Percentiles rank a stretch among this genome's conserved stretches.
Conservation (phyloP, 2,888 invertebrate species). For the Limulus polyphemus region DNA sequence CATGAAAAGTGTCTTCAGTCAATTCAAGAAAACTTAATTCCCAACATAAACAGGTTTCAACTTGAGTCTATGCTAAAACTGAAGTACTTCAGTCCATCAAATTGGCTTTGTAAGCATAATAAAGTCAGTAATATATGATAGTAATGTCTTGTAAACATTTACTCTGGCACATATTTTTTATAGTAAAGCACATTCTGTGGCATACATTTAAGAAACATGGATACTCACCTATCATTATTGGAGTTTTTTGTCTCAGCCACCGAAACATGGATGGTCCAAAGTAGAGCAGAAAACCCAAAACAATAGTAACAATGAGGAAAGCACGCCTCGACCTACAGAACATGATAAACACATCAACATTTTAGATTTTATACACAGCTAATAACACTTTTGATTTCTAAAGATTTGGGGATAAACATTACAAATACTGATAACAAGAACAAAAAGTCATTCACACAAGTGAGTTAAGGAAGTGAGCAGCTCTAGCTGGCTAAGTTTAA, state of each 20-base stretch:
- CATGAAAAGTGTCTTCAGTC: no score
- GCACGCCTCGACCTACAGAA: slow-evolving; percentile 22
- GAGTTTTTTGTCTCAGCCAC: slow-evolving; percentile 43
- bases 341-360: not conserved
- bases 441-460: no score
- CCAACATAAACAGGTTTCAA: no score
- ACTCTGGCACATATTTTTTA: not conserved
- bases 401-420: no score
- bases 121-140: not conserved
- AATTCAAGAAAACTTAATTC: no score
- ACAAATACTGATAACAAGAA: no score
- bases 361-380: no score
- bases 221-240: slow-evolving; percentile 28
- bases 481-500: no score
- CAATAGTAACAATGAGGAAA: slow-evolving; percentile 18
- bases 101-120: not conserved
- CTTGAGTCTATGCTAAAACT: slow-evolving; percentile 1
- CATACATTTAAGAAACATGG: not conserved
- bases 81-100: not conserved
- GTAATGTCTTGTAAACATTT: no score
- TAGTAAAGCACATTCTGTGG: not conserved
- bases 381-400: no score
- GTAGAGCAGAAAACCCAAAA: slow-evolving; percentile 45
- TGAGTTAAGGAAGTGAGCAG: no score
- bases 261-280: slow-evolving; percentile 51